Conservation (phyloP, 2,113 vertebrate genomes). For the Macaca fascicularis region DNA sequence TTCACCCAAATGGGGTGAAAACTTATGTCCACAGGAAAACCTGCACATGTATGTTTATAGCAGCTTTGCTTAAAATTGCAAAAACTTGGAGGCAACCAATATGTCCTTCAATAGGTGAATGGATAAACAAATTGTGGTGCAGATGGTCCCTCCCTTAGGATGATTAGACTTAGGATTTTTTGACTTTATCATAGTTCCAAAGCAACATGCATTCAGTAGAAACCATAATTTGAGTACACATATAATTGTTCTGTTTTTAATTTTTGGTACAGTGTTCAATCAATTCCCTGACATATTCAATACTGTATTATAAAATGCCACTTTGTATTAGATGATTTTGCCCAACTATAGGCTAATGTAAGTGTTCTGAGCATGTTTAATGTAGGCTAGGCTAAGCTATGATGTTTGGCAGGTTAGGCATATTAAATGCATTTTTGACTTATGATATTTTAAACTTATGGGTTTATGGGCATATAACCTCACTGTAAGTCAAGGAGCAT, state of each 20-base stretch:
- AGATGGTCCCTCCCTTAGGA: neutral
- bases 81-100: neutral
- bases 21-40: neutral
- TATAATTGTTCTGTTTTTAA: neutral
- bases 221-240: neutral
- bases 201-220: neutral
- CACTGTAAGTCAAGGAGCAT: neutral
- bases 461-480: neutral
- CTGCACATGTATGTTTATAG: neutral
- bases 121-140: neutral
- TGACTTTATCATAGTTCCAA: neutral
- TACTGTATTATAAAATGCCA: neutral
- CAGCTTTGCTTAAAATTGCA: neutral
- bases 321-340: neutral
- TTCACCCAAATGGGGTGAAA: neutral
- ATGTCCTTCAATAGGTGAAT: neutral
- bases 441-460: neutral
- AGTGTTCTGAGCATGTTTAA: neutral
- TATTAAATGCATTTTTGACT: neutral
- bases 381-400: neutral
- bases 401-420: neutral
- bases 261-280: neutral
- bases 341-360: neutral
- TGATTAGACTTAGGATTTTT: neutral
- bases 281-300: neutral